Percentiles rank a stretch among this genome's conserved stretches.
These are phyloP conservation scores for Onychostoma macrolepis DNA, from an alignment of 2,113 vertebrate genomes.

Conservation along the genomic window DNA sequence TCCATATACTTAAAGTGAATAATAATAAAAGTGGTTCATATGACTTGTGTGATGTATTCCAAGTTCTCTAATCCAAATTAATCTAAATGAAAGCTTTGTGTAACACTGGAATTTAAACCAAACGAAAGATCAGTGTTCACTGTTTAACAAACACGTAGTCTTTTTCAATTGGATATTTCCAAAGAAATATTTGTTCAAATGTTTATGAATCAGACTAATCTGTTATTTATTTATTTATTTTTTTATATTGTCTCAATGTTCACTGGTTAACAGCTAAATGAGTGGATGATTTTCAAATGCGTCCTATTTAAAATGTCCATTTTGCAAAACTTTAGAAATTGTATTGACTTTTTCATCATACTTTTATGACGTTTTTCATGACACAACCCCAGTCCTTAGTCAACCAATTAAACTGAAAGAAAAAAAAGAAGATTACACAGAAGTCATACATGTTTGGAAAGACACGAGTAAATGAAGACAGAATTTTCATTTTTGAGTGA, in stretches of 20 bases:
- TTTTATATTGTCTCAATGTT: background rate
- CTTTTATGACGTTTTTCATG: background rate
- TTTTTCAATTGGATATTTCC: background rate
- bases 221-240: too few species aligned
- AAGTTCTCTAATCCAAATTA: background rate
- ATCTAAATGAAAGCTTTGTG: background rate
- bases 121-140: background rate
- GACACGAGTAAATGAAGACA: background rate
- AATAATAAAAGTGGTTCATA: background rate
- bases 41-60: background rate
- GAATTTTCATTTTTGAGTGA: background rate
- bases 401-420: too few species aligned
- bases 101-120: background rate
- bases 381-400: too few species aligned
- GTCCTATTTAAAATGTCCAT: too few species aligned
- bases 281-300: background rate
- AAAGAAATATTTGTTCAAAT: background rate
- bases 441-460: background rate
- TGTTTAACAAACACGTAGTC: too few species aligned
- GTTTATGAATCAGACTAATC: background rate
- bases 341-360: background rate
- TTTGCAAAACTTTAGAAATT: too few species aligned
- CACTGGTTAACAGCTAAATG: background rate
- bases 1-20: background rate
- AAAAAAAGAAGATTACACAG: too few species aligned